Evolutionary conservation across 1,140 invertebrate genomes (phyloP), one percentile per base, ranked within the genome.

Genomic region (Lucilia sericata): DNA sequence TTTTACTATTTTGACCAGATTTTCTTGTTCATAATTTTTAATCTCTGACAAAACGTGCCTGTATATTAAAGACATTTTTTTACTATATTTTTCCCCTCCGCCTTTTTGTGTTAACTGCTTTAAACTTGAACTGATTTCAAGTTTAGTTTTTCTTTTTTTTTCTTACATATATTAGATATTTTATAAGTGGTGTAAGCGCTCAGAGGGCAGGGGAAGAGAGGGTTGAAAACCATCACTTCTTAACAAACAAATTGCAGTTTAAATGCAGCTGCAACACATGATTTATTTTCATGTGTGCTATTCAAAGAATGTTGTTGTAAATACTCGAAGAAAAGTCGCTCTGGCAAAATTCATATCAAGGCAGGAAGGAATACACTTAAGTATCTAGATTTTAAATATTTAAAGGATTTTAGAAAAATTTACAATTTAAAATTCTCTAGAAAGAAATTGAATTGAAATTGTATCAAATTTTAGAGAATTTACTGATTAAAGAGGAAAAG

Each of bases 61-160:
- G 65, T 12, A 30, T 30, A 70, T 70, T 70, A 70, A 70, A 21
- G 5, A 70, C n/a, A 70, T 21, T 70, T 70, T 70, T 70, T 70
- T 60, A n/a, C 42, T 42, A 42, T 10, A n/a, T 60, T 7, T 60
- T 60, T 42, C 14, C 13, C n/a, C 55, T 17, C n/a, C 14, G 55
- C 14, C 14, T 60, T 60, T 30, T 3, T 30, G 25, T 60, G 17
- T 21, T 70, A 70, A 25, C 65, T 21, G 65, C 21, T 70, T 70
- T 70, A 70, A 70, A 78, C 75, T 78, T 78, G 75, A 36, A 49
- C 75, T 78, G 42, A 78, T 42, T 78, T 78, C 75, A 49, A 42
- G 75, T 78, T 78, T 55, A 55, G 75, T 78, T 42, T n/a, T 36
- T 47, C 34, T 78, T 17, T 13, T 8, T 47, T 55, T 13, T 17